Evolutionary conservation across 2,797 vertebrate genomes (phyloP), one percentile per base, ranked within the genome.

Genomic region (Aphelocoma californica): DNA sequence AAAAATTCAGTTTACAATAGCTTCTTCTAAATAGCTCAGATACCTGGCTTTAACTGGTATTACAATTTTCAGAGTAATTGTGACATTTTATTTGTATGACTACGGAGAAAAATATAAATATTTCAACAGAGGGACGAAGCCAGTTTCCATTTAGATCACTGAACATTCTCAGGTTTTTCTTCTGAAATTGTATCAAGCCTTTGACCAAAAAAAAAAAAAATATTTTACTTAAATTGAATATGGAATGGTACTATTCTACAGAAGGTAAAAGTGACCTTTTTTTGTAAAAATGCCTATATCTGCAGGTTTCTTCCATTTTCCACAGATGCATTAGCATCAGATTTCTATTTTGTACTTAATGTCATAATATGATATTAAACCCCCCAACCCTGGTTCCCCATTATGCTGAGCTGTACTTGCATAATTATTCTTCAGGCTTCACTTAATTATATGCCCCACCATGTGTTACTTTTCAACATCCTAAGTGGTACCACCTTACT

Each of bases 361-460:
- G 58, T 58, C 82, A 88, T 90, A 91, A 91, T 77, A 86, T 8
- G 24, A 31, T 86, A 81, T 69, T 67, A 60, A 88, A 77, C 53
- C 42, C 17, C 2, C 28, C 34, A 77, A 7, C 28, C 2, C 26
- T 79, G 2, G 2, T 62, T 86, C 42, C 21, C 94, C 48, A 73
- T 91, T 95, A 84, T 84, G n/a, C 40, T 86, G 79, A 94, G 58
- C 51, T 91, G 53, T 79, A 86, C 73, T 81, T 84, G 48, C 32
- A 87, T 85, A 94, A 96, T 92, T 90, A 88, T 88, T 94, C 62
- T 84, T 93, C 73, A 86, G 80, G 62, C 23, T 90, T 94, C 51
- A 50, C 36, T 92, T 96, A 95, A 95, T 96, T 91, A 84, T 86
- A 90, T 77, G 62, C 40, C 77, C 73, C 62, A 93, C 48, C 38